These are phyloP conservation scores for Cossypha caffra DNA, from an alignment of 2,797 vertebrate species.

Conservation along the genomic window DNA sequence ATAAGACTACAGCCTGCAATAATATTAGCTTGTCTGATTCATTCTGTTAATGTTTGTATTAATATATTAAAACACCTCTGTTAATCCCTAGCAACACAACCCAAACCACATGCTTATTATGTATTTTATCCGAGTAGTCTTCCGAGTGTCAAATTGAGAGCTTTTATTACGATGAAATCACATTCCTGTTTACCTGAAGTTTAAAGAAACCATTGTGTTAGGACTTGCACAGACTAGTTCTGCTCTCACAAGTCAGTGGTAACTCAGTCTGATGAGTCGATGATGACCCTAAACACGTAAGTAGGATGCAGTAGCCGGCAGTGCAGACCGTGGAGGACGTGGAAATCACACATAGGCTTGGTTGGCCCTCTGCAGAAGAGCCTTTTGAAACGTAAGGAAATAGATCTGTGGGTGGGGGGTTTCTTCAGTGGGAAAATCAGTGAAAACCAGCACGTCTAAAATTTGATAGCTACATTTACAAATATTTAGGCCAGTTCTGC, in stretches of 20 bases:
- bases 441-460: background rate
- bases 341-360: background rate
- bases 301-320: background rate
- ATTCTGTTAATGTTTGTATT: background rate
- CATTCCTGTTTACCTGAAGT: slow-evolving; percentile 19
- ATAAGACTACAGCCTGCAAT: background rate
- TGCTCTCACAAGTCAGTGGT: background rate
- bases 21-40: slow-evolving; percentile 10
- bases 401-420: background rate
- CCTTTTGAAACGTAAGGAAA: background rate
- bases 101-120: background rate
- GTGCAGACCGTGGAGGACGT: background rate
- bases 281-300: background rate
- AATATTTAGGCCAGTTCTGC: slow-evolving; percentile 21
- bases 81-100: background rate
- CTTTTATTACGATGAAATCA: background rate
- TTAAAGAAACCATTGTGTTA: background rate
- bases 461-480: background rate
- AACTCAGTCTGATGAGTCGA: background rate
- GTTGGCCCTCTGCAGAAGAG: background rate
- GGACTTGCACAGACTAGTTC: background rate
- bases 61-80: background rate
- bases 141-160: background rate
- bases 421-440: background rate
- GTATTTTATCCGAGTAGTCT: background rate